Base-by-base conservation (phyloP, 1,140 invertebrate species). In the Drosophila ogumai region DNA sequence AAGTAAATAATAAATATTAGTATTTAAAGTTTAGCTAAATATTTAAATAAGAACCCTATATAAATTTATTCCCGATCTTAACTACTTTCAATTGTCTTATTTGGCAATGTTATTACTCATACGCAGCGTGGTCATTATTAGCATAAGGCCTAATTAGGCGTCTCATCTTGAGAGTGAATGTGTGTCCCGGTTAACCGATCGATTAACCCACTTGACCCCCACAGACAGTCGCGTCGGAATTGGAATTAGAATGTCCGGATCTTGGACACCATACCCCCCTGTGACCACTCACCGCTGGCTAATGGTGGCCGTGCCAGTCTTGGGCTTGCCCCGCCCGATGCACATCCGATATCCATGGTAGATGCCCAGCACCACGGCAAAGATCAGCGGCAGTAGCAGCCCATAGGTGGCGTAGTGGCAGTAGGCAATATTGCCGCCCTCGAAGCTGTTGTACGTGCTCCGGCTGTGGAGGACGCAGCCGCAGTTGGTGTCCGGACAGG, bases 321-420 rank as follows among this genome's bases (percentile, higher is more conserved):
- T 94, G 91, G 92, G 94, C 92, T 91, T 93, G 74, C 56, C 94
- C 73, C 91, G 94, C 65, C 94, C 93, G 28, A 96, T 94, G 80
- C 94, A 96, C 47, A 94, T 94, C 82, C 95, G 94, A 75, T 95
- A 95, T 63, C 95, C 94, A 77, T 96, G 95, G 81, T 95, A 96
- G 31, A 94, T 74, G 5, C 93, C 94, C 85, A 96, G 93, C 5
- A 94, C 93, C 1, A 95, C 61, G 4, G 94, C 94, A 67, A 95
- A 93, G 4, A 94, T 28, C 3, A 95, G 86, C 1, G 94, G 92
- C 2, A 95, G 94, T 2, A 95, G 36, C 0, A 94, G 92, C 1
- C 94, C 94, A 74, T 94, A 96, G 15, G 94, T 93, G 8, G 93
- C 94, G 81, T 94, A 96, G 17, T 95, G 91, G 68, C 96, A 96